Conservation (phyloP, 2,888 invertebrate species). For the Orchesellides sinensis region DNA sequence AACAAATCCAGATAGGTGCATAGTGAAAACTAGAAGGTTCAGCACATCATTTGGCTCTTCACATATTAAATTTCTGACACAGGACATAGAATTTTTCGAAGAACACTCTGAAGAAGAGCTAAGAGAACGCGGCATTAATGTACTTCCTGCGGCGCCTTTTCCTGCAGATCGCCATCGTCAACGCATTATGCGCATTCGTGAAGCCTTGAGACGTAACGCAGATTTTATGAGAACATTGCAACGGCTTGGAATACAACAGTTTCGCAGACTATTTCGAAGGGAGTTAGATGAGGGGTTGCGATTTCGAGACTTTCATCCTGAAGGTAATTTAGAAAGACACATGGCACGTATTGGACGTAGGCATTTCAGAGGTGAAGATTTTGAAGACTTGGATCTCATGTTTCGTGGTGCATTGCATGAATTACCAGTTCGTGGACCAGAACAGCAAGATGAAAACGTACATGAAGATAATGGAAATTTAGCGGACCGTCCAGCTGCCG, state of each 20-base stretch:
- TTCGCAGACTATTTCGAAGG: constrained; percentile 26
- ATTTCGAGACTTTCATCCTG: background rate
- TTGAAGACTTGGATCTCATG: background rate
- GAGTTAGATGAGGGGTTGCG: background rate
- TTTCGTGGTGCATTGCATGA: background rate
- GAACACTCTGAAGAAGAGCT: constrained; percentile 49
- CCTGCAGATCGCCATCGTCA: constrained; percentile 1
- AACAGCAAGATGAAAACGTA: background rate
- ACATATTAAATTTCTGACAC: constrained; percentile 31
- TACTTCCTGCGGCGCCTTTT: background rate
- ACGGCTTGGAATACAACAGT: constrained; percentile 32
- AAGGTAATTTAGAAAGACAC: background rate
- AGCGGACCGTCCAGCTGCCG: background rate
- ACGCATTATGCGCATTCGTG: constrained; percentile 34
- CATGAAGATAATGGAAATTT: background rate
- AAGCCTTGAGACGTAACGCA: constrained; percentile 37
- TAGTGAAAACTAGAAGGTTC: constrained; percentile 27
- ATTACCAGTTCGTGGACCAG: background rate
- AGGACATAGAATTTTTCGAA: constrained; percentile 51
- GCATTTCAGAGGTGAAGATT: background rate
- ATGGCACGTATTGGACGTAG: background rate
- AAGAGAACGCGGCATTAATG: constrained; percentile 11
- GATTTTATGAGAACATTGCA: constrained; percentile 48
- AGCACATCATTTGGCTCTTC: background rate
- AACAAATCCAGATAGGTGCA: constrained; percentile 9